Conservation (phyloP, 2,797 vertebrate genomes). For the Hypotaenidia okinawae region DNA sequence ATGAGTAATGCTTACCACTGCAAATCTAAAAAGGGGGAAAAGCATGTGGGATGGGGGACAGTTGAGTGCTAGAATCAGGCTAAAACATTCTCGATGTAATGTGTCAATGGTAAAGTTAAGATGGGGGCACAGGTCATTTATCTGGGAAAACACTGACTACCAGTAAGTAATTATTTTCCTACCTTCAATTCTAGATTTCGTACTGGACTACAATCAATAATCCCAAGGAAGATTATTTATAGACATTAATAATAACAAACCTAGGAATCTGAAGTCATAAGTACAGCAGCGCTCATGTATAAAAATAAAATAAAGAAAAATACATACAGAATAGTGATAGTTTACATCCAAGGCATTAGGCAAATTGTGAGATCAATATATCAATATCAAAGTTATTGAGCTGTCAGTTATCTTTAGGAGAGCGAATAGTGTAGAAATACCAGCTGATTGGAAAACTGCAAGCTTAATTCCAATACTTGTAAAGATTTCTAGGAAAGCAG, state of each 20-base stretch:
- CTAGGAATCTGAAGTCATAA: background rate
- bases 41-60: background rate
- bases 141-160: background rate
- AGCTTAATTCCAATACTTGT: background rate
- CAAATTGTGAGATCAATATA: background rate
- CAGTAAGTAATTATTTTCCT: background rate
- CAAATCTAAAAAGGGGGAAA: background rate
- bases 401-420: background rate
- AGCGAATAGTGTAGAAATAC: background rate
- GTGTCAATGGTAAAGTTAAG: background rate
- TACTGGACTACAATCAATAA: background rate
- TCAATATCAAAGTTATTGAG: background rate
- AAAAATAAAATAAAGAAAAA: background rate
- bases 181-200: background rate
- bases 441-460: background rate
- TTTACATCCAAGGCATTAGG: background rate
- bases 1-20: background rate
- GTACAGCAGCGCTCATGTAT: background rate
- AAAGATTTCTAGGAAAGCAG: conserved; percentile 14
- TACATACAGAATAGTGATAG: background rate
- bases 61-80: background rate
- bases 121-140: background rate
- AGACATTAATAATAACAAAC: background rate
- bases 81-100: background rate
- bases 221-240: background rate